Percentiles rank a stretch among this genome's conserved stretches.
Evolutionary conservation across 2,888 invertebrate genomes (phyloP).

Genomic region (Allygus modestus): DNA sequence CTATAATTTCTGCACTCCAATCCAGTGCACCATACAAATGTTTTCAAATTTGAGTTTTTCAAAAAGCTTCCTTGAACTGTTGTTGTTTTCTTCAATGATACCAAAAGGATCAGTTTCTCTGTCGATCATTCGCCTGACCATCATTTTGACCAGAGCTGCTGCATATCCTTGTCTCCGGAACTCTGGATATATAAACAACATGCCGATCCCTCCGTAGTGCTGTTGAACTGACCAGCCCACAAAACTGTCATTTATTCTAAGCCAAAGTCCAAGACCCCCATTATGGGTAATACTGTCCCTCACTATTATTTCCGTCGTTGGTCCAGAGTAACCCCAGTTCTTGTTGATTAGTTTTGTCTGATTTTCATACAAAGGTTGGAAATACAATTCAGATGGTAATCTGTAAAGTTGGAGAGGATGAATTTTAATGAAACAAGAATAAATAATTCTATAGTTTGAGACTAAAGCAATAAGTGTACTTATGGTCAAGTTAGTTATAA

Average conservation of each 20-base stretch:
- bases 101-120: slow-evolving; percentile 49
- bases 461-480: no score
- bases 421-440: no score
- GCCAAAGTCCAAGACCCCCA: slow-evolving; percentile 19
- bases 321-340: slow-evolving; percentile 30
- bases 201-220: slow-evolving; percentile 55
- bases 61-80: slow-evolving; percentile 7
- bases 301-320: slow-evolving; percentile 2
- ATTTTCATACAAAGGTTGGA: not conserved
- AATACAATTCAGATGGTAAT: not conserved
- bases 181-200: slow-evolving; percentile 40
- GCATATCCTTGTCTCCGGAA: slow-evolving; percentile 43
- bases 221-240: slow-evolving; percentile 54
- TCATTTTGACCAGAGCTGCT: slow-evolving; percentile 9
- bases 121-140: slow-evolving; percentile 19
- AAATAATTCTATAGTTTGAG: no score
- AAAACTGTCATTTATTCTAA: slow-evolving; percentile 35
- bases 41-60: slow-evolving; percentile 34
- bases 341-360: slow-evolving; percentile 12
- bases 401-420: not conserved
- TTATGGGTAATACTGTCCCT: slow-evolving; percentile 17
- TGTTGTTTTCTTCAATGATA: slow-evolving; percentile 30
- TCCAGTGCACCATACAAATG: slow-evolving; percentile 53
- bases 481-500: no score
- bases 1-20: not conserved